Evolutionary conservation across 2,888 invertebrate species (phyloP), one percentile per base, ranked within the genome.

Genomic region (Trissoscelio sp.): DNA sequence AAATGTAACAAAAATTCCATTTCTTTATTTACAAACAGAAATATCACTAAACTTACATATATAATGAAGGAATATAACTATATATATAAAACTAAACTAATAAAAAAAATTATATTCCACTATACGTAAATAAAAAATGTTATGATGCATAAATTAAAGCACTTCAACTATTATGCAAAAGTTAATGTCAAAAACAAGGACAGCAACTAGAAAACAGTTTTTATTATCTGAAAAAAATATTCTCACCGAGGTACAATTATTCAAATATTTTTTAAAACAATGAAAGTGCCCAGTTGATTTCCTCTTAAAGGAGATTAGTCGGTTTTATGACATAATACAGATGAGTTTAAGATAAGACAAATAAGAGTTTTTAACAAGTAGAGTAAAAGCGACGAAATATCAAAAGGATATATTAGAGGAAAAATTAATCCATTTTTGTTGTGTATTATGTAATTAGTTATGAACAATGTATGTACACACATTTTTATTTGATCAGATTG

Each of bases 361-460:
- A 6, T 24, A 24, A 24, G 6, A 24, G 24, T 24, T n/a, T n/a
- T n/a, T n/a, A n/a, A n/a, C n/a, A n/a, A n/a, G n/a, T n/a, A n/a
- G n/a, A n/a, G n/a, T n/a, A n/a, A n/a, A n/a, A n/a, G n/a, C n/a
- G n/a, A n/a, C n/a, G n/a, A n/a, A n/a, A n/a, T 24, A 24, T 24
- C 24, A 24, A 24, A 24, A 24, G 24, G 24, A 24, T 24, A 6
- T 4, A 24, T 3, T 24, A 24, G 24, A 24, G 6, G 6, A 51
- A 51, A 24, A 24, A 12, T 51, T 5, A 22, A 24, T n/a, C n/a
- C 12, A 24, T 3, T 22, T 24, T 55, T 39, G 5, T 39, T 2
- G 3, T 0, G 18, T 5, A 28, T 69, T 69, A 46, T 39, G 18
- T 28, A 58, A 70, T 70, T 58, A 48, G 11, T 55, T 53, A 55